Conservation (phyloP, 2,888 invertebrate genomes). For the Ecdyonurus torrentis region DNA sequence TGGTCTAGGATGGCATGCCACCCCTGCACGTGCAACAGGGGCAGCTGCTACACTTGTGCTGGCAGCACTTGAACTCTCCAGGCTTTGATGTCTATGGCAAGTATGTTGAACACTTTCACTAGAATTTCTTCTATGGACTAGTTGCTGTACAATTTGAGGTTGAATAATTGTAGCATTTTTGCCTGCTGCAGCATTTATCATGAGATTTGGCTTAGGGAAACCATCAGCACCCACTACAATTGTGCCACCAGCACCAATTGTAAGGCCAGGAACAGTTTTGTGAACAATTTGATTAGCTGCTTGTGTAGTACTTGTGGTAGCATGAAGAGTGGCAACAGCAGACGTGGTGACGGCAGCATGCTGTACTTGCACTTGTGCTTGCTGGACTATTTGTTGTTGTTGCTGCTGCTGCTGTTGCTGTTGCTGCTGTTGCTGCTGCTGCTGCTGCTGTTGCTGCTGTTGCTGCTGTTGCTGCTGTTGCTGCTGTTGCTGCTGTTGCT, state of each 20-base stretch:
- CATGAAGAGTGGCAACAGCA: conserved; percentile 14
- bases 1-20: background rate
- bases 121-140: background rate
- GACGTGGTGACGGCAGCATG: conserved; percentile 13
- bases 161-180: background rate
- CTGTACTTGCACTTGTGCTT: background rate
- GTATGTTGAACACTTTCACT: background rate
- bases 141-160: background rate
- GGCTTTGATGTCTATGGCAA: background rate
- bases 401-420: conserved; percentile 12
- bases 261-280: conserved; percentile 9
- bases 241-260: background rate
- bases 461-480: conserved; percentile 10
- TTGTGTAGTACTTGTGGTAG: conserved; percentile 21
- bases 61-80: background rate
- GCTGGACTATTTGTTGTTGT: conserved; percentile 9
- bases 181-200: background rate
- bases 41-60: background rate
- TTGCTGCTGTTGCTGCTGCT: conserved; percentile 18
- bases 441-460: conserved; percentile 13
- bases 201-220: background rate
- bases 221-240: background rate
- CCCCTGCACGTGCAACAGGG: background rate
- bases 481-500: conserved; percentile 5
- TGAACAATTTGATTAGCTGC: conserved; percentile 16